These are phyloP conservation scores for Sebastes hubbsi DNA, from an alignment of 2,797 vertebrate species.

Conservation along the genomic window DNA sequence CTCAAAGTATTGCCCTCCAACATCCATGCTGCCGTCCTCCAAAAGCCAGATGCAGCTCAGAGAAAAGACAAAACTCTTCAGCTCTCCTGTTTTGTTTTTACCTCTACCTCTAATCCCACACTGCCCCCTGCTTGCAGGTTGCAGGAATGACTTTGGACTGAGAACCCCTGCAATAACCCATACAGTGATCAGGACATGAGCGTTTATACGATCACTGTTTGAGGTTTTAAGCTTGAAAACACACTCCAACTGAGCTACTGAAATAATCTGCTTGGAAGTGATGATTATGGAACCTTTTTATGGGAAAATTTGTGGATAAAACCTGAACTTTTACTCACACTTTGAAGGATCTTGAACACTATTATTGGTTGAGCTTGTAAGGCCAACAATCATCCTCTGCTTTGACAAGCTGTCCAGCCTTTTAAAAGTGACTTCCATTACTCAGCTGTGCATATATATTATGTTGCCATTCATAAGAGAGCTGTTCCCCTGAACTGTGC, in stretches of 20 bases:
- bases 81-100: conserved; percentile 4
- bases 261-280: not conserved
- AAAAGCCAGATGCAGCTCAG: conserved; percentile 3
- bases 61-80: conserved; percentile 3
- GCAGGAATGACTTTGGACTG: conserved; percentile 56
- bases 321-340: not conserved
- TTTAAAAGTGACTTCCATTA: conserved; percentile 1
- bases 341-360: not conserved
- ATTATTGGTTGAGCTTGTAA: not conserved
- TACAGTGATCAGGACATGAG: not conserved
- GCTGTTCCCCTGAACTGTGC: not conserved
- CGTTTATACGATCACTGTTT: not conserved
- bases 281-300: conserved; percentile 14
- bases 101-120: conserved; percentile 8
- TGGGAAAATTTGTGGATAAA: not conserved
- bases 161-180: conserved; percentile 6
- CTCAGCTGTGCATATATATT: not conserved
- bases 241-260: not conserved
- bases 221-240: not conserved
- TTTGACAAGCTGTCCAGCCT: not conserved
- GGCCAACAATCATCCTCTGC: not conserved
- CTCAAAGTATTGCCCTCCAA: not conserved
- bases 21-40: not conserved
- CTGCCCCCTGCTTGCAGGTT: conserved; percentile 56
- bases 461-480: not conserved